Base-by-base conservation (phyloP, 2,113 vertebrate species). In the Kryptolebias marmoratus region DNA sequence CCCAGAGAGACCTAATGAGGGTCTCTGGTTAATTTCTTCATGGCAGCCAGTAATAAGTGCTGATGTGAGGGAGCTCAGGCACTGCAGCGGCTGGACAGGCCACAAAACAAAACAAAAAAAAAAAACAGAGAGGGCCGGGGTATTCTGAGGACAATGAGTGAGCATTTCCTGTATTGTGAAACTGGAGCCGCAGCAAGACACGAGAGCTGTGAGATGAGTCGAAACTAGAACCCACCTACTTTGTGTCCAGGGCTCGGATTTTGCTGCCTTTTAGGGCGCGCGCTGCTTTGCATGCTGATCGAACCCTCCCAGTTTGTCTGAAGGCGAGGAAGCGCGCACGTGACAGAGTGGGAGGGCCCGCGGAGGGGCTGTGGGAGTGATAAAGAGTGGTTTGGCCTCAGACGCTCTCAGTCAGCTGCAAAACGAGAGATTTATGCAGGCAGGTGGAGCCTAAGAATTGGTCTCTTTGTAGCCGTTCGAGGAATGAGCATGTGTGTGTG, bases 391-490 rank as follows among this genome's bases (percentile, higher is more conserved):
- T 83, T 77, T 79, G 86, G 74, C 80, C 45, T 47, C 82, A 66
- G 86, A 87, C 72, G 83, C 89, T 90, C 86, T 87, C 81, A 82
- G 73, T 90, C 88, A 85, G 79, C 86, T 87, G 68, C 81, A 76
- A 62, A 42, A 81, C 68, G 71, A 47, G 71, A 82, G 85, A 86
- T 90, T 87, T 85, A 88, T 69, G 75, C 90, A 75, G 76, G 83
- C 90, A 93, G 91, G 91, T 93, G 87, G 89, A 88, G 90, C 79
- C 72, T 88, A 91, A 53, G 91, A 93, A 90, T 90, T 84, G 85
- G 77, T 22, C 81, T 90, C 90, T 93, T 91, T 93, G 90, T 93
- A 87, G 84, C 79, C 73, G 84, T 82, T 82, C 65, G 84, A 83
- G 83, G 80, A 90, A 80, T 66, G 76, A 87, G 87, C 89, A 90